A percentile compares a stretch with the other conserved stretches of the same genome.
Conservation (phyloP, 2,113 vertebrate genomes). For the Pedionomus torquatus region DNA sequence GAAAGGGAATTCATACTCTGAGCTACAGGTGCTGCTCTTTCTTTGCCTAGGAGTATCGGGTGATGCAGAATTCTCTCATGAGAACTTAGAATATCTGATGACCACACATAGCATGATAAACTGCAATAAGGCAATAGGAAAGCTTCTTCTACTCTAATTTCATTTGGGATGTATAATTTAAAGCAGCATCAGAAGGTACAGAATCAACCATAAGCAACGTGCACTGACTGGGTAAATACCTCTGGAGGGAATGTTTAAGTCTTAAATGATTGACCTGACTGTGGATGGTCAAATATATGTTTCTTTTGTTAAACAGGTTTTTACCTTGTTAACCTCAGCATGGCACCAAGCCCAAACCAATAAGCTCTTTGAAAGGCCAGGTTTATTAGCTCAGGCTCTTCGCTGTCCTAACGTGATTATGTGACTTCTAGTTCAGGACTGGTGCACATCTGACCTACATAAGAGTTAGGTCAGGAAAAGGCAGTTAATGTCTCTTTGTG, state of each 20-base stretch:
- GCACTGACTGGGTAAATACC: slow-evolving; percentile 17
- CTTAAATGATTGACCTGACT: slow-evolving; percentile 42
- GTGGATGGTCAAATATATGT: slow-evolving; percentile 29
- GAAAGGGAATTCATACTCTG: background rate
- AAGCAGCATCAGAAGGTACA: slow-evolving; percentile 7
- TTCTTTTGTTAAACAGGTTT: slow-evolving; percentile 52
- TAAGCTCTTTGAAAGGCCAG: slow-evolving; percentile 41
- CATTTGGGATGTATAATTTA: slow-evolving; percentile 39
- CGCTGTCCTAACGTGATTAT: background rate
- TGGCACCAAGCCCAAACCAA: slow-evolving; percentile 59
- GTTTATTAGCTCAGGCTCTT: slow-evolving; percentile 57
- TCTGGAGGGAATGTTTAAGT: slow-evolving; percentile 57
- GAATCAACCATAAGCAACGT: background rate
- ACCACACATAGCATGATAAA: background rate
- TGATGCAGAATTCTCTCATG: background rate
- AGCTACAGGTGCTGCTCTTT: background rate
- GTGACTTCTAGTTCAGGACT: slow-evolving; percentile 33
- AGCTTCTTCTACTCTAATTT: background rate
- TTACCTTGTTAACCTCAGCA: slow-evolving; percentile 59
- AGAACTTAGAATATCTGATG: background rate
- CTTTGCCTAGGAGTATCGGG: background rate
- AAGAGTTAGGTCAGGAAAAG: background rate
- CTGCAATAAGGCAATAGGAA: background rate
- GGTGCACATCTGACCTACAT: slow-evolving; percentile 22
- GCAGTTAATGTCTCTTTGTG: background rate